phyloP scores from a whole-genome alignment of 2,797 vertebrate species.

The Pitangus sulphuratus region DNA sequence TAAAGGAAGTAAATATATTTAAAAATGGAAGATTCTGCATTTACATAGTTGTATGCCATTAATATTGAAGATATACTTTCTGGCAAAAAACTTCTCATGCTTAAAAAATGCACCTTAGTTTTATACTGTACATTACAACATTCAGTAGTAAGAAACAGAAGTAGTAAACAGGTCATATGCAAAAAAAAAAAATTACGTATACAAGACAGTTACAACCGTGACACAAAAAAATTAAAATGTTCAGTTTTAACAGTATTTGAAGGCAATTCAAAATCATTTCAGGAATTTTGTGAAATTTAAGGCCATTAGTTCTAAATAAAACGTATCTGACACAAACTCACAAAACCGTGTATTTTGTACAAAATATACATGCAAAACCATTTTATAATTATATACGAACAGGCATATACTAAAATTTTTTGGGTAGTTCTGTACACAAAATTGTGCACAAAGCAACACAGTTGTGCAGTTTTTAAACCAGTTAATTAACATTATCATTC shows the following conservation, averaged over 20 bases:
- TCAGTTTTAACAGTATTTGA: constrained; percentile 78
- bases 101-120: constrained; percentile 78
- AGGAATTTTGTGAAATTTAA: constrained; percentile 95
- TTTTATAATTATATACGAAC: constrained; percentile 85
- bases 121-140: constrained; percentile 75
- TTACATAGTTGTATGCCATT: constrained; percentile 86
- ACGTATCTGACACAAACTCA: constrained; percentile 74
- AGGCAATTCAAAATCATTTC: constrained; percentile 92
- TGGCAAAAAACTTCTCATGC: constrained; percentile 80
- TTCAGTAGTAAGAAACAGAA: constrained; percentile 73
- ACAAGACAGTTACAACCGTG: constrained; percentile 86
- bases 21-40: constrained; percentile 87
- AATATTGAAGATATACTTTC: constrained; percentile 68
- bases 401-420: constrained; percentile 85
- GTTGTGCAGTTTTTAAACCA: constrained; percentile 71
- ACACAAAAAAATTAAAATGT: constrained; percentile 84
- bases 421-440: constrained; percentile 89
- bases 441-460: constrained; percentile 83
- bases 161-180: constrained; percentile 73
- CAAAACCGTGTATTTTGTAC: constrained; percentile 87
- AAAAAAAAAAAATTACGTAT: constrained; percentile 81
- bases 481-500: constrained; percentile 63
- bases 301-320: constrained; percentile 93
- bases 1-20: constrained; percentile 88
- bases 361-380: constrained; percentile 96